phyloP scores from a whole-genome alignment of 2,888 invertebrate genomes.

The Schizotus pectinicornis region DNA sequence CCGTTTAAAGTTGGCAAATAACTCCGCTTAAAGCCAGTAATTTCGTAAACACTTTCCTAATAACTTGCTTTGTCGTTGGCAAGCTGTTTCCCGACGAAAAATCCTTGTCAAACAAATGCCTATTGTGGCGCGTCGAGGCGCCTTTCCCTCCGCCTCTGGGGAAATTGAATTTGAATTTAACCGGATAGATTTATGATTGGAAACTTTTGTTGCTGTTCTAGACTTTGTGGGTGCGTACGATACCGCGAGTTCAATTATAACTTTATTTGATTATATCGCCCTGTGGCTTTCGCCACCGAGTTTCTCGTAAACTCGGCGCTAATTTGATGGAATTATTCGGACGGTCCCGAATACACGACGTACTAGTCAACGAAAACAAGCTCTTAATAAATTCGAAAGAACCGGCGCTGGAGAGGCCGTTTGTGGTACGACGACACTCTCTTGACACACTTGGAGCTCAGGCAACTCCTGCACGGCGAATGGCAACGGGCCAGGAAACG shows the following conservation, averaged over 20 bases:
- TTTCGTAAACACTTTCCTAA: background rate
- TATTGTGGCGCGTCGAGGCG: background rate
- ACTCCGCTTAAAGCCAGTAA: too few relatives aligned
- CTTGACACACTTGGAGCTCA: too few relatives aligned
- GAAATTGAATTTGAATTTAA: slow-evolving; percentile 15
- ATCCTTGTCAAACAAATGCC: background rate
- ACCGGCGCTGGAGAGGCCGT: too few relatives aligned
- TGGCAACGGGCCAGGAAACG: too few relatives aligned
- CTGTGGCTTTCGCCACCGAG: background rate
- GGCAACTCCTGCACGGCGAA: too few relatives aligned
- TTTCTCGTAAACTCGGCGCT: background rate
- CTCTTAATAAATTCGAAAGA: too few relatives aligned
- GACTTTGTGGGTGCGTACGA: background rate
- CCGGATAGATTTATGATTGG: slow-evolving; percentile 13
- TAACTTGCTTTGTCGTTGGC: background rate
- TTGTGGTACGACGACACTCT: too few relatives aligned
- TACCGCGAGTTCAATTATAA: slow-evolving; percentile 12
- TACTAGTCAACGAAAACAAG: too few relatives aligned
- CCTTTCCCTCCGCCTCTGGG: background rate
- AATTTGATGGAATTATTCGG: too few relatives aligned
- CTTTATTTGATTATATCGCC: slow-evolving; percentile 7
- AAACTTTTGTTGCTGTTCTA: slow-evolving; percentile 25
- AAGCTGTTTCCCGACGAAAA: background rate
- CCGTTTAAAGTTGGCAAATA: too few relatives aligned
- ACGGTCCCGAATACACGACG: too few relatives aligned